These are phyloP conservation scores for Silvanus unidentatus DNA, from an alignment of 2,888 invertebrate genomes.

Conservation along the genomic window DNA sequence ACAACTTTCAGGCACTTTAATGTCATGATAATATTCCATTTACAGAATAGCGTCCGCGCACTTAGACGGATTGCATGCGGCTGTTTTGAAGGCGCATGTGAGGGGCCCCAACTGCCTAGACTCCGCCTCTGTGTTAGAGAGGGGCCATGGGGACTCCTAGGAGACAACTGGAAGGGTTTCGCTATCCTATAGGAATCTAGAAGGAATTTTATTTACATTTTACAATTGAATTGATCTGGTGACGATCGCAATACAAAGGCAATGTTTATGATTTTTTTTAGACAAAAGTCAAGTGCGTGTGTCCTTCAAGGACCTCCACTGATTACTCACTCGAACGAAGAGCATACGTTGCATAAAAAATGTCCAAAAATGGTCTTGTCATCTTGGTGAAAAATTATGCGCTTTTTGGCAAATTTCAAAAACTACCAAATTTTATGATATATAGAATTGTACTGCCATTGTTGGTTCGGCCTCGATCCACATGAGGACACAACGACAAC, in stretches of 20 bases:
- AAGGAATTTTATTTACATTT: constrained; percentile 22
- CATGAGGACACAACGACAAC: constrained; percentile 1
- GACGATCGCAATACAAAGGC: too few relatives aligned
- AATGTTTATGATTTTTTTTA: too few relatives aligned
- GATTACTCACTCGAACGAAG: too few relatives aligned
- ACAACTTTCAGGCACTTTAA: constrained; percentile 20
- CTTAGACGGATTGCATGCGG: constrained; percentile 36
- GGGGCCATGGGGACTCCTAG: constrained; percentile 33
- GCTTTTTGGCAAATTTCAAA: too few relatives aligned
- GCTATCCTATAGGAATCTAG: constrained; percentile 36
- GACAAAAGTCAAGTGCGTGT: too few relatives aligned
- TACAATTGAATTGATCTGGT: too few relatives aligned
- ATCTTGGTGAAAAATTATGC: too few relatives aligned
- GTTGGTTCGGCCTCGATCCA: background rate
- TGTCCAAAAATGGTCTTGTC: too few relatives aligned
- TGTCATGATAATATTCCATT: constrained; percentile 17
- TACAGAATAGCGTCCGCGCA: constrained; percentile 37
- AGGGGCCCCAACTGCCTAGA: constrained; percentile 26
- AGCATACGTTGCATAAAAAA: too few relatives aligned
- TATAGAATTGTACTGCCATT: constrained; percentile 1
- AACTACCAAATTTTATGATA: too few relatives aligned
- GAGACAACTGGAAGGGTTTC: constrained; percentile 31
- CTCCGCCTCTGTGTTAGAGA: constrained; percentile 33
- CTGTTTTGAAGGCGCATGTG: constrained; percentile 38
- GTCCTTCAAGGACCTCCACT: too few relatives aligned